phyloP scores from a whole-genome alignment of 2,113 vertebrate genomes.

The Paradisaea rubra region DNA sequence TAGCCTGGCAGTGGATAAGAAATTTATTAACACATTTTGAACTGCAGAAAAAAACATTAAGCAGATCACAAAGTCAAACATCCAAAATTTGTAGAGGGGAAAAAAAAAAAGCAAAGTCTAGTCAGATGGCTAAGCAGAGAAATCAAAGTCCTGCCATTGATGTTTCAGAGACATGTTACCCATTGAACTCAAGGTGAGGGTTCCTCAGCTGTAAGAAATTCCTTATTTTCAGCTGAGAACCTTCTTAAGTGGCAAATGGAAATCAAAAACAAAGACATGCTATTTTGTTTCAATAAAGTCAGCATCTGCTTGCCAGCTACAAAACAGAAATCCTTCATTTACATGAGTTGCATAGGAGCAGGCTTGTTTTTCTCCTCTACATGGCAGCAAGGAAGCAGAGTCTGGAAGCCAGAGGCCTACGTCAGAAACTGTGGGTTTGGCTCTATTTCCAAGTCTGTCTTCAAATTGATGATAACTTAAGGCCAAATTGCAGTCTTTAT shows the following conservation, averaged over 20 bases:
- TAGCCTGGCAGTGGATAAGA: background rate
- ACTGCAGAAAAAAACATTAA: background rate
- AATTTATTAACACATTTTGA: slow-evolving; percentile 12
- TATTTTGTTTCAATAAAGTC: background rate
- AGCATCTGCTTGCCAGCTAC: background rate
- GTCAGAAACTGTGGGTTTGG: background rate
- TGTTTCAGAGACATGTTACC: background rate
- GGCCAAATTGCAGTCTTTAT: background rate
- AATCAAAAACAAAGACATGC: background rate
- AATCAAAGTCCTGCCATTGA: background rate
- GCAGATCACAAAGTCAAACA: background rate
- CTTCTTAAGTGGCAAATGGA: background rate
- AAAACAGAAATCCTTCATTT: background rate
- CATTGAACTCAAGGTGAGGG: background rate
- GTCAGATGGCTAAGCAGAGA: background rate
- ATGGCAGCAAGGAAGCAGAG: background rate
- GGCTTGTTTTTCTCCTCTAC: background rate
- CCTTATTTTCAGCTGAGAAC: background rate
- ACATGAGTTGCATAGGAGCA: background rate
- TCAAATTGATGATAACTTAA: background rate
- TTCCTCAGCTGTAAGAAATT: background rate
- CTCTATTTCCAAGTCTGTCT: background rate
- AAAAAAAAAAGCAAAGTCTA: background rate
- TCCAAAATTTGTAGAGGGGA: background rate
- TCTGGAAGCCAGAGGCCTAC: background rate